Conservation (phyloP, 1,140 invertebrate species). For the Steinernema feltiae region DNA sequence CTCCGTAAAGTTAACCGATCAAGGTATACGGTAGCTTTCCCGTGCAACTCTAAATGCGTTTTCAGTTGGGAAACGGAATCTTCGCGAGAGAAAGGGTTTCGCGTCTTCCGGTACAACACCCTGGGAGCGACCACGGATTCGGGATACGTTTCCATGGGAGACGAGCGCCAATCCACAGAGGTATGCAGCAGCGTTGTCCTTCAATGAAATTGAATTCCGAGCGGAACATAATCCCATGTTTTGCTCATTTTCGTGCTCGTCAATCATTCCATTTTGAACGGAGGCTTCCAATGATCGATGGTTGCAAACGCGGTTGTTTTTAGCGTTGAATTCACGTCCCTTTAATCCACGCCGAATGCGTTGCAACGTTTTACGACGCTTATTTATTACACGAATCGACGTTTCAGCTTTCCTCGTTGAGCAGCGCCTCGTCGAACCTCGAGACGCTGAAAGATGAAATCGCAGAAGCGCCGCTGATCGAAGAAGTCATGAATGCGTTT, state of each 20-base stretch:
- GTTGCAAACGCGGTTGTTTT: not conserved
- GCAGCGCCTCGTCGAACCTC: not conserved
- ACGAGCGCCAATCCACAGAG: conserved; percentile 22
- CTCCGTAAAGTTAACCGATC: not conserved
- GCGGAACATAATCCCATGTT: too few relatives aligned
- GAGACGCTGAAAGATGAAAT: not conserved
- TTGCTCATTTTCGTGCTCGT: too few relatives aligned
- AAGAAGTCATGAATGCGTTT: not conserved
- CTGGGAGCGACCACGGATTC: conserved; percentile 9
- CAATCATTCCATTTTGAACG: not conserved
- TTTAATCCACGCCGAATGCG: not conserved
- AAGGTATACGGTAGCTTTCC: not conserved
- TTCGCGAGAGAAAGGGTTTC: not conserved
- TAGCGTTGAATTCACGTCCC: not conserved
- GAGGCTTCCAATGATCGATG: not conserved
- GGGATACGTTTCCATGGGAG: conserved; percentile 21
- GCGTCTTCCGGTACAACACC: conserved; percentile 7
- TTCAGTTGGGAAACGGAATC: not conserved
- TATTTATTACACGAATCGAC: not conserved
- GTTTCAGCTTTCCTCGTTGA: not conserved
- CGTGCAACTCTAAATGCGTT: not conserved
- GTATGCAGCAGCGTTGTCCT: too few relatives aligned
- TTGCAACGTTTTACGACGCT: not conserved
- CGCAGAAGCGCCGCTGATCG: not conserved
- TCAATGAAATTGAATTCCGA: too few relatives aligned